phyloP scores from a whole-genome alignment of 2,797 vertebrate species.

The Poecilia wingei region DNA sequence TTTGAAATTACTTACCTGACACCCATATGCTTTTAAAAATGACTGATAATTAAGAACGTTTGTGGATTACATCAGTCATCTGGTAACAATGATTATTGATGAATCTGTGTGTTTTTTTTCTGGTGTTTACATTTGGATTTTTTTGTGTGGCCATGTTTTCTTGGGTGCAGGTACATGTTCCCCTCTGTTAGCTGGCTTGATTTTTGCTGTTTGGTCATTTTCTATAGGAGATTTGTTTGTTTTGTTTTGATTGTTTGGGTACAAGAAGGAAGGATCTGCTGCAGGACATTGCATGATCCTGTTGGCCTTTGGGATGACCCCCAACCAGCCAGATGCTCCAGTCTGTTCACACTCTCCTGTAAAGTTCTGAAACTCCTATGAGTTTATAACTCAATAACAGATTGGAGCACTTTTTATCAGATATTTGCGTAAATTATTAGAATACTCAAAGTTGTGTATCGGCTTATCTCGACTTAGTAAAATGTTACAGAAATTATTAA shows the following conservation, averaged over 20 bases:
- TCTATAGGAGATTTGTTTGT: neutral
- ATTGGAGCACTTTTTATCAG: neutral
- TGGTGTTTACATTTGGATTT: neutral
- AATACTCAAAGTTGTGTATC: neutral
- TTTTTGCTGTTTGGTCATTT: neutral
- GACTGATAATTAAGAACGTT: neutral
- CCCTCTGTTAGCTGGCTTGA: no score
- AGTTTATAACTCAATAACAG: neutral
- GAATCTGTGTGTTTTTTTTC: constrained; percentile 4
- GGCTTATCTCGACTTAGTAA: neutral
- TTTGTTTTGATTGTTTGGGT: neutral
- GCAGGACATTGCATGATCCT: neutral
- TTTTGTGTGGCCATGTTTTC: constrained; percentile 1
- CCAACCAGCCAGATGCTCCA: neutral
- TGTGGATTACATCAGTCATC: neutral
- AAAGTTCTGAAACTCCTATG: neutral
- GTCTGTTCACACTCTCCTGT: neutral
- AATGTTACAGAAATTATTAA: neutral
- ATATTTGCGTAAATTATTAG: neutral
- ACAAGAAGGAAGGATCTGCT: neutral
- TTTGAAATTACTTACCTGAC: constrained; percentile 54
- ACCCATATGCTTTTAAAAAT: constrained; percentile 29
- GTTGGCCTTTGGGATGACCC: neutral
- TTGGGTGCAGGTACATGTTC: neutral
- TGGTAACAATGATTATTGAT: neutral